These are phyloP conservation scores for Tor tambroides DNA, from an alignment of 2,113 vertebrate genomes.

Conservation along the genomic window DNA sequence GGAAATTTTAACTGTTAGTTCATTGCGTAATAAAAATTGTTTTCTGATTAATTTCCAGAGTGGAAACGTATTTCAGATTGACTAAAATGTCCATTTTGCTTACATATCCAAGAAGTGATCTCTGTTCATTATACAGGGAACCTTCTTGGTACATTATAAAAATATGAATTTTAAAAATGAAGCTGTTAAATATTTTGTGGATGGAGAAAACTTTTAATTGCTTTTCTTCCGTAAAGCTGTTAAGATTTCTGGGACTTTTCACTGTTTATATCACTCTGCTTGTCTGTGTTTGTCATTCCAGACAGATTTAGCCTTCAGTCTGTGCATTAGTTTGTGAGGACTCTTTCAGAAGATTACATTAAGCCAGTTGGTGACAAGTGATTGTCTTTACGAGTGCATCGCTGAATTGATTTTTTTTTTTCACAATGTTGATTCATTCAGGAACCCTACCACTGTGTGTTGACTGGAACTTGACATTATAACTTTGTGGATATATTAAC, in stretches of 20 bases:
- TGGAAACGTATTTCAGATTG: not conserved
- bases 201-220: not conserved
- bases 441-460: not conserved
- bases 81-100: not conserved
- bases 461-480: not conserved
- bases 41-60: not conserved
- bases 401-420: not conserved
- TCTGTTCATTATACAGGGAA: not conserved
- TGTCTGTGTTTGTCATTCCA: not conserved
- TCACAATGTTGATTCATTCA: not conserved
- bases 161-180: not conserved
- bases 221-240: not conserved
- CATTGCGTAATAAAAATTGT: constrained; percentile 27
- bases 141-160: not conserved
- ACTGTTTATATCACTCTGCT: not conserved
- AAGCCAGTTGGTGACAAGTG: not conserved
- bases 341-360: not conserved
- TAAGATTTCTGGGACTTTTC: not conserved
- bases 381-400: not conserved
- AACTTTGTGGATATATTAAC: not conserved
- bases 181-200: not conserved
- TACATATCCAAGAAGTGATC: not conserved
- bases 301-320: not conserved
- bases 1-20: constrained; percentile 12
- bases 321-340: not conserved